A percentile compares a stretch with the other conserved stretches of the same genome.
Conservation (phyloP, 2,888 invertebrate species). For the Ommatoiulus sabulosus region DNA sequence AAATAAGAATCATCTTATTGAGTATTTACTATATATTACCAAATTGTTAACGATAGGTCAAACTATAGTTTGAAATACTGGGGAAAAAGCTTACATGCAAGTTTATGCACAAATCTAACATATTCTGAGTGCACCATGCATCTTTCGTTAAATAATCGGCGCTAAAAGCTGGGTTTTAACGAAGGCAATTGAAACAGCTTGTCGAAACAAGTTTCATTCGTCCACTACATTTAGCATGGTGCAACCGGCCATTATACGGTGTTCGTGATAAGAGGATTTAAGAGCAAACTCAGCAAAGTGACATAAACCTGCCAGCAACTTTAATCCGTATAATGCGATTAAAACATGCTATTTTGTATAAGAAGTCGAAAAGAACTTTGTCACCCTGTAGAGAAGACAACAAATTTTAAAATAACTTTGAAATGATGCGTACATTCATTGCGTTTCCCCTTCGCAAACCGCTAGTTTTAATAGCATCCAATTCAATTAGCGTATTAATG, state of each 20-base stretch:
- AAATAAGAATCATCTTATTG: not conserved
- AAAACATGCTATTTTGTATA: not conserved
- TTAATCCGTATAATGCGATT: slow-evolving; percentile 22
- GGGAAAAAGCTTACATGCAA: no score
- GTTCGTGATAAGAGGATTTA: slow-evolving; percentile 32
- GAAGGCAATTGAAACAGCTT: not conserved
- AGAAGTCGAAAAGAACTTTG: not conserved
- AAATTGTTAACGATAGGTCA: not conserved
- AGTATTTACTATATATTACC: not conserved
- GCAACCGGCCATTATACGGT: not conserved
- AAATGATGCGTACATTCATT: not conserved
- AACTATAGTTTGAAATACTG: no score
- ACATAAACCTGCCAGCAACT: not conserved
- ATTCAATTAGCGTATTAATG: slow-evolving; percentile 36
- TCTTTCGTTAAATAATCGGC: not conserved
- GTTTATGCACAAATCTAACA: no score
- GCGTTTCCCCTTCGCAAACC: not conserved
- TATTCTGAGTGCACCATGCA: no score
- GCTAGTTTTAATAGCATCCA: not conserved
- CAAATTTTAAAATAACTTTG: not conserved
- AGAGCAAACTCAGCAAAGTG: not conserved
- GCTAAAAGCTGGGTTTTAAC: not conserved
- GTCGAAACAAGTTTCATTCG: not conserved
- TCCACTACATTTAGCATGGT: not conserved
- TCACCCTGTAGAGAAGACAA: slow-evolving; percentile 1